Percentiles rank a stretch among this genome's conserved stretches.
phyloP scores from a whole-genome alignment of 2,797 vertebrate genomes.

The Propithecus deckenii region DNA sequence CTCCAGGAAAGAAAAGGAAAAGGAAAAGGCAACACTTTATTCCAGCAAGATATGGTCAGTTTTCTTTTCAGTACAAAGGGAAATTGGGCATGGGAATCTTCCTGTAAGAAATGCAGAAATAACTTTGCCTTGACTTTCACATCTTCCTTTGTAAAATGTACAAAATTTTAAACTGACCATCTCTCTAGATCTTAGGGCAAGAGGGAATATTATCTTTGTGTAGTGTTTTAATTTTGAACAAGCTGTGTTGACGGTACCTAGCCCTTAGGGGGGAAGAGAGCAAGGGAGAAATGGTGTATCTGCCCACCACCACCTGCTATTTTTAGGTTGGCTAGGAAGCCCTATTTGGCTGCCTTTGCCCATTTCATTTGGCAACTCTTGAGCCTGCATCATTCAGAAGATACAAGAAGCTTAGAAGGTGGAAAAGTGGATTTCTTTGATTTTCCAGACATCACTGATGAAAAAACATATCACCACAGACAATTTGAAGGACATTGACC shows the following conservation, averaged over 20 bases:
- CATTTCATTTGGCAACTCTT: slow-evolving; percentile 72
- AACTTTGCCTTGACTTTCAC: neutral
- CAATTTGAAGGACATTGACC: slow-evolving; percentile 18
- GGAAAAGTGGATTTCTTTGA: slow-evolving; percentile 56
- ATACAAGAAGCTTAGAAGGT: slow-evolving; percentile 56
- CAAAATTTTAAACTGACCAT: neutral
- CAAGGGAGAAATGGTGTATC: slow-evolving; percentile 2
- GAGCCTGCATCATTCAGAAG: slow-evolving; percentile 63
- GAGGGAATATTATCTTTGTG: neutral
- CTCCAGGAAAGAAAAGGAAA: slow-evolving; percentile 33
- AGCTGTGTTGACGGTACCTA: neutral
- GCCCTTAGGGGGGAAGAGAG: neutral
- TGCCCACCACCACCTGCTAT: slow-evolving; percentile 56
- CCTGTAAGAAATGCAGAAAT: slow-evolving; percentile 19
- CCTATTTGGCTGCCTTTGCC: slow-evolving; percentile 62
- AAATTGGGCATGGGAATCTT: neutral
- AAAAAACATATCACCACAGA: slow-evolving; percentile 19
- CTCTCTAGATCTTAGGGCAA: neutral
- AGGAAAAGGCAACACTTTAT: neutral
- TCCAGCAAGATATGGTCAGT: neutral
- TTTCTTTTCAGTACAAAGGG: neutral
- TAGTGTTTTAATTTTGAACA: slow-evolving; percentile 29
- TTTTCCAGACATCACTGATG: slow-evolving; percentile 39
- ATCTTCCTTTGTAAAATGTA: neutral
- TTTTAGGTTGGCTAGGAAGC: slow-evolving; percentile 69